A percentile compares a stretch with the other conserved stretches of the same genome.
These are phyloP conservation scores for Drosophila bipectinata DNA, from an alignment of 1,140 invertebrate species.

Conservation along the genomic window DNA sequence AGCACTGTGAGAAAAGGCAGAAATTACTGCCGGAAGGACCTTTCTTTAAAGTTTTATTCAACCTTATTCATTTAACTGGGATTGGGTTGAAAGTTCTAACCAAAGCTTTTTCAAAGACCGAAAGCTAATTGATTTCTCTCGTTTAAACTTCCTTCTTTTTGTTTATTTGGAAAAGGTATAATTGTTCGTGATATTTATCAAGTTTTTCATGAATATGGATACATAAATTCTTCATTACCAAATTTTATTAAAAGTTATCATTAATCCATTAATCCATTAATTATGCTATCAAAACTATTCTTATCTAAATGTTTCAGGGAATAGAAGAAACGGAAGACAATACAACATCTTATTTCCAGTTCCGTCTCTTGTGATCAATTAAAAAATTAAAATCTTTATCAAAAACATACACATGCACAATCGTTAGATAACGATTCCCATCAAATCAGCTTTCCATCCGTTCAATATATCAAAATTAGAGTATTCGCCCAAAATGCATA, in stretches of 20 bases:
- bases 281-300: not conserved
- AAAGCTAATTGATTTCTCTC: not conserved
- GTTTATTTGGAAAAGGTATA: too few species aligned
- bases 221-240: too few species aligned
- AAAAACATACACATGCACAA: not conserved
- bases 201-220: too few species aligned
- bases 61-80: constrained; percentile 40
- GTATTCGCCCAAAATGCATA: constrained; percentile 11
- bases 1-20: constrained; percentile 36
- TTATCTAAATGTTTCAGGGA: not conserved
- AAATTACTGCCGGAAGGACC: constrained; percentile 21
- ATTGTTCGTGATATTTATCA: too few species aligned
- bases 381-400: constrained; percentile 55
- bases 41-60: not conserved
- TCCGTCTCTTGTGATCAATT: constrained; percentile 46
- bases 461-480: constrained; percentile 21
- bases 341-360: constrained; percentile 1
- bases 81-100: constrained; percentile 48
- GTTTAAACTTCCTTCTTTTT: not conserved
- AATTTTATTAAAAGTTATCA: too few species aligned
- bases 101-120: not conserved
- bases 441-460: constrained; percentile 33
- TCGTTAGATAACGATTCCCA: constrained; percentile 27
- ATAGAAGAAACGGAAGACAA: not conserved
- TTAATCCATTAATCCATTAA: not conserved